A percentile compares a stretch with the other conserved stretches of the same genome.
phyloP scores from a whole-genome alignment of 2,888 invertebrate species.

The Podotricha telesiphe region DNA sequence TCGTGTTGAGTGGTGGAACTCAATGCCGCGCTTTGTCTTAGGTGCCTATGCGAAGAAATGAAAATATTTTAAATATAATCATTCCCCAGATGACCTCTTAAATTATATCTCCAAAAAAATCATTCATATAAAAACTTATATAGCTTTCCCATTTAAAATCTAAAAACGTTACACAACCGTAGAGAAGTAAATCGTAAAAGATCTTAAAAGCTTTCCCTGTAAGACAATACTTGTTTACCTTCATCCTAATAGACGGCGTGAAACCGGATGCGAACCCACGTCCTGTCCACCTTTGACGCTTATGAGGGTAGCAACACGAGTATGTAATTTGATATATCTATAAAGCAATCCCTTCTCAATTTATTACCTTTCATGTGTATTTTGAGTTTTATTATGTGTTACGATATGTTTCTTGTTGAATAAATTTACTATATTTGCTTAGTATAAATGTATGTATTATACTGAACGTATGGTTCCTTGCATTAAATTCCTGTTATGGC shows the following conservation, averaged over 20 bases:
- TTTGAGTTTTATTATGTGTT: constrained; percentile 19
- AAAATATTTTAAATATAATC: too few species aligned
- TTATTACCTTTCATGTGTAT: constrained; percentile 33
- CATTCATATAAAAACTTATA: too few species aligned
- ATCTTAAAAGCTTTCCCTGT: constrained; percentile 31
- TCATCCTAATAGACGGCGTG: constrained; percentile 60
- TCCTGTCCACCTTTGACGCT: constrained; percentile 71
- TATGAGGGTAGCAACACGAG: constrained; percentile 71
- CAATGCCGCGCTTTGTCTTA: too few species aligned
- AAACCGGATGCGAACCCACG: constrained; percentile 70
- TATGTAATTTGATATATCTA: constrained; percentile 70
- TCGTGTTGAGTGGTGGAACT: too few species aligned
- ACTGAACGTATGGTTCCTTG: too few species aligned
- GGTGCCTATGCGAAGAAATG: too few species aligned
- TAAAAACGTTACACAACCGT: neutral
- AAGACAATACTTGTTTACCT: constrained; percentile 46
- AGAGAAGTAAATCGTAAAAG: constrained; percentile 19
- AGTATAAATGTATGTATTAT: neutral
- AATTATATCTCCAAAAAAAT: too few species aligned
- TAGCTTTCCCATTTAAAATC: too few species aligned
- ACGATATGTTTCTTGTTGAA: constrained; percentile 13
- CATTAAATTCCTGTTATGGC: too few species aligned
- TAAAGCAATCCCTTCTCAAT: constrained; percentile 54
- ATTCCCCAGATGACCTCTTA: too few species aligned
- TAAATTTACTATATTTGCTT: constrained; percentile 14